Evolutionary conservation across 2,888 invertebrate genomes (phyloP), one percentile per base, ranked within the genome.

Genomic region (Rosalia funebris): DNA sequence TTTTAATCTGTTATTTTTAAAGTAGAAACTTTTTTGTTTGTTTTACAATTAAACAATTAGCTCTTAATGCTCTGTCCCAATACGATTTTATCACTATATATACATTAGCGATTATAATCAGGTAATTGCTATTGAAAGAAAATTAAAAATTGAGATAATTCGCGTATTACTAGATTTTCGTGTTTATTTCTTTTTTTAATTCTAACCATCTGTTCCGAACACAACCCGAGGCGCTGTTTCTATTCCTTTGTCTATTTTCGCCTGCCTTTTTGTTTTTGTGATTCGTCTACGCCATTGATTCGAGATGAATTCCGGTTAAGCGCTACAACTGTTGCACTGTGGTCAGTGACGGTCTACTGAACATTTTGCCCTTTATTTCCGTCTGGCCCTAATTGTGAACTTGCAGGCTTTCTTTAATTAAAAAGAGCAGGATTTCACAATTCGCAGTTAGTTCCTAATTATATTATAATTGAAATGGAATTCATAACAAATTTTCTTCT

Each of bases 311-410:
- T 52, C 47, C 32, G 37, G 46, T 42, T 44, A 25, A 46, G 59
- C 53, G 42, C 57, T 39, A 56, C 74, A 76, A 75, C 74, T 76
- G 76, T 76, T 76, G 76, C 75, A 71, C 69, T 73, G 74, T 72
- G 74, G 74, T 76, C 74, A 74, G 67, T 64, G 65, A 70, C 71
- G 71, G 70, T 72, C 65, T 50, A 59, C 56, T 63, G 53, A 57
- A 55, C 54, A 55, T 53, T 59, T 36, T 59, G 46, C 45, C 53
- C 52, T 56, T 57, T 56, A 58, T 63, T 39, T 47, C 57, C 25
- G 44, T 39, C 45, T 37, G 45, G 25, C 55, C 37, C 52, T 58
- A 60, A 63, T 60, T 63, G 36, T 42, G 55, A 60, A 55, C 58
- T 57, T 60, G 52, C 58, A 37, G 52, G 58, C 44, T 63, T 60